Percentiles rank a stretch among this genome's conserved stretches.
Evolutionary conservation across 2,888 invertebrate genomes (phyloP).

Genomic region (Acrobasis suavella): DNA sequence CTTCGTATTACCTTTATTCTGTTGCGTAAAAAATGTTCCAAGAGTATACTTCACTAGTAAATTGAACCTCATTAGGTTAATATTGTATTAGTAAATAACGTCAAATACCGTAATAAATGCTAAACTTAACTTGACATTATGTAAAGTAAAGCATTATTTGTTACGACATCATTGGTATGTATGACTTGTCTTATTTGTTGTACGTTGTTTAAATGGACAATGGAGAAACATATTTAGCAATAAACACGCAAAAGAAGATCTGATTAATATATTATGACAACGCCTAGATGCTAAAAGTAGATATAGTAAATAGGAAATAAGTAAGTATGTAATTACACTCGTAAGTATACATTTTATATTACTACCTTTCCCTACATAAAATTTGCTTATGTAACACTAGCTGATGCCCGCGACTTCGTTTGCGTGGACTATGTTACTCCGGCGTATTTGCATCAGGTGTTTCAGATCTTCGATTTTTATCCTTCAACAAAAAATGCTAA

Average conservation of each 20-base stretch:
- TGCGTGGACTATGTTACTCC: too few relatives aligned
- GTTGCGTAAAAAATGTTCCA: neutral
- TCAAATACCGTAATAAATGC: too few relatives aligned
- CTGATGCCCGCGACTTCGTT: too few relatives aligned
- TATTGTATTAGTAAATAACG: neutral
- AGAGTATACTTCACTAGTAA: neutral
- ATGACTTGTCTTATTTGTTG: neutral
- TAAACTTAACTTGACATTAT: conserved; percentile 6
- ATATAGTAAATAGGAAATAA: neutral
- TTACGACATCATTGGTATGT: conserved; percentile 1
- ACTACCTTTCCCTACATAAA: too few relatives aligned
- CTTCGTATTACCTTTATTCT: neutral
- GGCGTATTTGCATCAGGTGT: too few relatives aligned
- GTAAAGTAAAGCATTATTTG: conserved; percentile 4
- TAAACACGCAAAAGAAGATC: neutral
- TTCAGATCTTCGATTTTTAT: too few relatives aligned
- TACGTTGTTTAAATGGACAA: neutral
- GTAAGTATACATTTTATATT: too few relatives aligned
- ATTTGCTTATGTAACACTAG: too few relatives aligned
- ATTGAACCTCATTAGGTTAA: neutral
- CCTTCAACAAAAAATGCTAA: too few relatives aligned
- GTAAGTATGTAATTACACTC: too few relatives aligned
- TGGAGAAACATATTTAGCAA: neutral
- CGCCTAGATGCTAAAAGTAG: neutral
- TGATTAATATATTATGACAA: neutral